phyloP scores from a whole-genome alignment of 2,797 vertebrate genomes.

The Catamblyrhynchus diadema region DNA sequence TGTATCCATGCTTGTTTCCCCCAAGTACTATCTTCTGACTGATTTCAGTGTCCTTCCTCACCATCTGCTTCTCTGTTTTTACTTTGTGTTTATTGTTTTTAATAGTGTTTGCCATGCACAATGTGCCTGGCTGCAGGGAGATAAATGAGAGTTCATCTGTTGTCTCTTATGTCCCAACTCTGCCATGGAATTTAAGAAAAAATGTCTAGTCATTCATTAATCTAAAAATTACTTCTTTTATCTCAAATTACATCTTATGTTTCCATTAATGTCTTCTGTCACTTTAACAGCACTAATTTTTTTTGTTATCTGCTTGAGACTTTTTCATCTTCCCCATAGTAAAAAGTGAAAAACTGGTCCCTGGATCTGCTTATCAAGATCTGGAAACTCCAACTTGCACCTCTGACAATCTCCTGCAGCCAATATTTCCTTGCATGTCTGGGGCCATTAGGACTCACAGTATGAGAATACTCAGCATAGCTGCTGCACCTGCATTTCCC shows the following conservation, averaged over 20 bases:
- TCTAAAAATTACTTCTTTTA: constrained; percentile 36
- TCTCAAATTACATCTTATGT: constrained; percentile 1
- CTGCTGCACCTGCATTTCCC: constrained; percentile 50
- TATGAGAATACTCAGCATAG: background rate
- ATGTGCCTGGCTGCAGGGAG: background rate
- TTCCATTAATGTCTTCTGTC: background rate
- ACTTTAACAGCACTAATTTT: constrained; percentile 9
- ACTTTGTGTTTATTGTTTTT: constrained; percentile 1
- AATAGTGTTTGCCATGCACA: background rate
- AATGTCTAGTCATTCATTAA: background rate
- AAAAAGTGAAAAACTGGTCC: constrained; percentile 10
- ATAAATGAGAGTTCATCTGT: constrained; percentile 11
- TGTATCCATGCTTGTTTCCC: background rate
- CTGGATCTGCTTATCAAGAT: background rate
- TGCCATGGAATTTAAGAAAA: constrained; percentile 10
- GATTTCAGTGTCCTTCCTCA: background rate
- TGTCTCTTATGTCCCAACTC: background rate
- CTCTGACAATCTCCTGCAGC: background rate
- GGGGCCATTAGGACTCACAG: background rate
- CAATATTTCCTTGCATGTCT: background rate
- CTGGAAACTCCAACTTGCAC: background rate
- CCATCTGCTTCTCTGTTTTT: background rate
- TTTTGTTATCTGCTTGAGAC: background rate
- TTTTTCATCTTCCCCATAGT: background rate
- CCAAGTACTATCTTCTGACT: background rate